Base-by-base conservation (phyloP, 2,888 invertebrate species). In the Cyaniris semiargus region DNA sequence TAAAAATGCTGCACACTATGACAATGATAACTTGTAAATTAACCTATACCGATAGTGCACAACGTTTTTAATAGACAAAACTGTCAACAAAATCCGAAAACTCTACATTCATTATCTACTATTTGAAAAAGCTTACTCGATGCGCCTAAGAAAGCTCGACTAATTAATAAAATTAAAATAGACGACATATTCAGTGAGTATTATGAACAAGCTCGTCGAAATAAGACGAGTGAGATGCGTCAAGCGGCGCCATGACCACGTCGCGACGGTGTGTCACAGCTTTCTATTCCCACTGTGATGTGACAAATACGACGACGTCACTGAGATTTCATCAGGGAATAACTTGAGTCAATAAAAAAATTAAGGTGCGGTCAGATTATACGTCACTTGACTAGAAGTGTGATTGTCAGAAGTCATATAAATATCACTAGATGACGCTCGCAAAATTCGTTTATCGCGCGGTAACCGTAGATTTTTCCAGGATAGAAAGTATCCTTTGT, bases 201-300 rank as follows among this genome's bases (percentile, higher is more conserved):
- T 66, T 66, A 74, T 74, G 74, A 74, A 74, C 53, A 74, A 74
- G 74, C 48, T 80, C 80, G 78, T 81, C 80, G 81, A 80, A 81
- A 79, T 80, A 77, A 76, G 23, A 82, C 83, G 82, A 82, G 81
- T 80, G 56, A 38, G 38, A 56, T 70, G 76, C 76, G 76, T n/a
- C 77, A 70, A 71, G 70, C 78, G 76, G 75, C 79, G 75, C 53
- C 75, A 34, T 70, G 21, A 76, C 71, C 34, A 75, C 86, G 86
- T 83, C 86, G 85, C 85, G 83, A 80, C 81, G 81, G 86, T 91
- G 90, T 90, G 92, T 92, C 90, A 91, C 87, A 81, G 82, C 87
- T 88, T 90, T 91, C 92, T 92, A 92, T 91, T 90, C 90, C 85
- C 81, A 88, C 85, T 70, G 74, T 31, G 27, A 74, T 53, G 74